A percentile compares a stretch with the other conserved stretches of the same genome.
These are phyloP conservation scores for Drosophila nasuta DNA, from an alignment of 1,140 invertebrate genomes.

Conservation along the genomic window DNA sequence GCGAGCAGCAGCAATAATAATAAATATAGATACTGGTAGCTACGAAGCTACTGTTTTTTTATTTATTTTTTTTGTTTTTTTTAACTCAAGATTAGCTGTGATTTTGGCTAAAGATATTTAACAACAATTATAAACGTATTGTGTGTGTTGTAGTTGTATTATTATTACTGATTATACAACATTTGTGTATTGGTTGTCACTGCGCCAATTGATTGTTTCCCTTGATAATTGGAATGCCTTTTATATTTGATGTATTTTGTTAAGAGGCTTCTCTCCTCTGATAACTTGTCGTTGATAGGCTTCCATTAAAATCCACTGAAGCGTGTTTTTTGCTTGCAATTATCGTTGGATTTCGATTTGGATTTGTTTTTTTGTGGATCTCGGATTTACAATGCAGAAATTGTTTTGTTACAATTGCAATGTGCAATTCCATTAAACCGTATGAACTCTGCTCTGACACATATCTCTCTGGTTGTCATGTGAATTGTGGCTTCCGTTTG, in stretches of 20 bases:
- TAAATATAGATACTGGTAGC: neutral
- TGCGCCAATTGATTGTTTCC: conserved; percentile 44
- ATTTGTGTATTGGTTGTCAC: neutral
- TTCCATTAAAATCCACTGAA: conserved; percentile 27
- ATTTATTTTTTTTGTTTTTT: neutral
- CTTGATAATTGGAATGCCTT: conserved; percentile 26
- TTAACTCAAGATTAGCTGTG: conserved; percentile 45
- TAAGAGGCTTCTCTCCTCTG: conserved; percentile 14
- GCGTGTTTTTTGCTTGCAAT: neutral
- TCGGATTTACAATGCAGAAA: neutral
- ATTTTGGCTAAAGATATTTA: conserved; percentile 50
- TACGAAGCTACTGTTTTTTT: conserved; percentile 16
- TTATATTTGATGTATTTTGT: neutral
- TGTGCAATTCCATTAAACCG: neutral
- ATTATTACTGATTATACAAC: conserved; percentile 25
- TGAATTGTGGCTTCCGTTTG: neutral
- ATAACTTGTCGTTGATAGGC: conserved; percentile 29
- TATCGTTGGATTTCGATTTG: conserved; percentile 8
- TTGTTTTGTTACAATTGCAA: neutral
- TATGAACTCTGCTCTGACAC: neutral
- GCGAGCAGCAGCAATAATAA: neutral
- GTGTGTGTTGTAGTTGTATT: conserved; percentile 3
- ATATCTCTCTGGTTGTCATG: conserved; percentile 6
- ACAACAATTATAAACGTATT: conserved; percentile 11
- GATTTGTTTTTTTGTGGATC: neutral